phyloP scores from a whole-genome alignment of 1,140 invertebrate genomes.

The Microplitis mediator region DNA sequence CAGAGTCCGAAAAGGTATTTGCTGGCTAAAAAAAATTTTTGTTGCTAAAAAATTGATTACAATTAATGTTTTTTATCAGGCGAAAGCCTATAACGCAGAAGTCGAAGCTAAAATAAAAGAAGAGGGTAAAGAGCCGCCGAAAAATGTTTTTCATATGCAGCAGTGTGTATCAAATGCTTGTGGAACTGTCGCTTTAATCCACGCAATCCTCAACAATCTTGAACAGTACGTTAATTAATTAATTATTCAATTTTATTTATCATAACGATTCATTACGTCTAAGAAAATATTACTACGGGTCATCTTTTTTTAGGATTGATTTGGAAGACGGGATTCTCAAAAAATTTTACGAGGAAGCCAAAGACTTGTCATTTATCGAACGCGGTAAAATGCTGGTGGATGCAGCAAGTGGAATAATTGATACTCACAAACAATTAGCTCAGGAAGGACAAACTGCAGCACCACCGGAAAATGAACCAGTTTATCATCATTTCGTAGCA shows the following conservation, averaged over 20 bases:
- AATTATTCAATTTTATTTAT: too few relatives aligned
- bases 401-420: constrained; percentile 71
- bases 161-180: constrained; percentile 95
- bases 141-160: constrained; percentile 85
- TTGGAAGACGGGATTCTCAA: constrained; percentile 77
- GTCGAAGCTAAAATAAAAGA: constrained; percentile 69
- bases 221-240: constrained; percentile 62
- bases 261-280: too few relatives aligned
- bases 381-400: constrained; percentile 77
- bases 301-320: constrained; percentile 64
- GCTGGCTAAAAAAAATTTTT: neutral
- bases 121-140: constrained; percentile 66
- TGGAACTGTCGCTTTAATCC: constrained; percentile 92
- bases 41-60: constrained; percentile 16
- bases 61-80: constrained; percentile 35
- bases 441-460: constrained; percentile 88
- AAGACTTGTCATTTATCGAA: constrained; percentile 71
- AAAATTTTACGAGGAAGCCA: constrained; percentile 77
- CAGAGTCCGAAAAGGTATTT: constrained; percentile 75
- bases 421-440: constrained; percentile 83
- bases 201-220: constrained; percentile 78
- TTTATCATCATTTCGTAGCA: constrained; percentile 89
- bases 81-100: constrained; percentile 64
- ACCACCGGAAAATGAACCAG: constrained; percentile 72
- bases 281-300: too few relatives aligned